phyloP scores from a whole-genome alignment of 1,140 invertebrate species.

The Eumaeus atala region DNA sequence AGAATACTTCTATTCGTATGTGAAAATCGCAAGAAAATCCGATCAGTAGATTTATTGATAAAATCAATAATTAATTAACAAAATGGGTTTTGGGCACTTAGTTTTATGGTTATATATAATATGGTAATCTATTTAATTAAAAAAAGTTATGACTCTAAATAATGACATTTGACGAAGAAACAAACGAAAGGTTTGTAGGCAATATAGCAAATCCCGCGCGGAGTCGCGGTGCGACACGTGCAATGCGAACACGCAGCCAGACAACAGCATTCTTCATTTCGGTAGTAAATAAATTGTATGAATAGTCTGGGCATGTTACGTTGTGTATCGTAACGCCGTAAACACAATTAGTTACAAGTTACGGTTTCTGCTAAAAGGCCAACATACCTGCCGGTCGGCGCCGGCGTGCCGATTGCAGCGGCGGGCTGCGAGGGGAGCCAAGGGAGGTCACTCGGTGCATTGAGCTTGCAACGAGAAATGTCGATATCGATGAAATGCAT shows the following conservation, averaged over 20 bases:
- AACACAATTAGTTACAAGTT: conserved; percentile 22
- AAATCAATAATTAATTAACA: too few relatives aligned
- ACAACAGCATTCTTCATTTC: not conserved
- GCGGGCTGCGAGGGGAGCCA: conserved; percentile 30
- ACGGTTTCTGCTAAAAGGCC: conserved; percentile 35
- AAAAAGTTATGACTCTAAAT: too few relatives aligned
- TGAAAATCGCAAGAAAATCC: too few relatives aligned
- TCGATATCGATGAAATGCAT: conserved; percentile 26
- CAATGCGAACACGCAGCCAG: not conserved
- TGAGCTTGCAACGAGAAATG: conserved; percentile 17
- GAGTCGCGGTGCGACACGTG: too few relatives aligned
- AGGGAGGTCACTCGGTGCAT: conserved; percentile 63
- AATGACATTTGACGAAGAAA: too few relatives aligned
- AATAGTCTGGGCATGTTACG: conserved; percentile 2
- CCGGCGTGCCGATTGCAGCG: conserved; percentile 31
- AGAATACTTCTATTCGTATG: too few relatives aligned
- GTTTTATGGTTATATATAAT: too few relatives aligned
- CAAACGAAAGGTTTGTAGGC: too few relatives aligned
- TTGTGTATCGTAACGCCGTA: not conserved
- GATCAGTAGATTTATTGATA: too few relatives aligned
- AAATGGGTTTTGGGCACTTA: too few relatives aligned
- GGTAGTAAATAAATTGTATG: not conserved
- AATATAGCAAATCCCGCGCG: too few relatives aligned
- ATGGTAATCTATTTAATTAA: too few relatives aligned
- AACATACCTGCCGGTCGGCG: conserved; percentile 46